phyloP scores from a whole-genome alignment of 2,113 vertebrate genomes.

The Hydrochoerus hydrochaeris region DNA sequence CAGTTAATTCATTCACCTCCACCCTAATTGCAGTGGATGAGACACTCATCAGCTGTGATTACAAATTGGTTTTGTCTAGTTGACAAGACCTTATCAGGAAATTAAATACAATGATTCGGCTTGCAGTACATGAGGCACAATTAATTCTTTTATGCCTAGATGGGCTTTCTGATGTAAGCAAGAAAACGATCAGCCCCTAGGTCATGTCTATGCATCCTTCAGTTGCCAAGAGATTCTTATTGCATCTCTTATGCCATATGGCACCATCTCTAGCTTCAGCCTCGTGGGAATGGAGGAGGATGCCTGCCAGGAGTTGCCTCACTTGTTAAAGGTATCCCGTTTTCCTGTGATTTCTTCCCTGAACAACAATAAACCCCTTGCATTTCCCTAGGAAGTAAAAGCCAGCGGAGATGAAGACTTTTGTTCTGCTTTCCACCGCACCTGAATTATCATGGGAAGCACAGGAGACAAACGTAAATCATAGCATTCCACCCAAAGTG shows the following conservation, averaged over 20 bases:
- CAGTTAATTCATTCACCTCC: slow-evolving; percentile 56
- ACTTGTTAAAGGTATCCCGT: slow-evolving; percentile 30
- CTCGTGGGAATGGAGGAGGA: slow-evolving; percentile 65
- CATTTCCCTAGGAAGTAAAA: slow-evolving; percentile 43
- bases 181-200: slow-evolving; percentile 53
- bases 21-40: slow-evolving; percentile 34
- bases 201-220: slow-evolving; percentile 77
- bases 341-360: slow-evolving; percentile 76
- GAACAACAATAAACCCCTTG: neutral
- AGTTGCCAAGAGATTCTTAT: slow-evolving; percentile 86
- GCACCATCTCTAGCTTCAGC: slow-evolving; percentile 77
- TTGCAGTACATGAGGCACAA: slow-evolving; percentile 72
- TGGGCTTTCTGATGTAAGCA: slow-evolving; percentile 79
- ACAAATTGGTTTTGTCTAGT: slow-evolving; percentile 65
- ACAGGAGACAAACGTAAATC: slow-evolving; percentile 50
- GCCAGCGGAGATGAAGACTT: neutral
- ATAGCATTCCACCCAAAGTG: slow-evolving; percentile 56
- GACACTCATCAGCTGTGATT: slow-evolving; percentile 56
- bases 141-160: slow-evolving; percentile 74
- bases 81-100: slow-evolving; percentile 74
- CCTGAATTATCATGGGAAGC: neutral
- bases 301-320: slow-evolving; percentile 78
- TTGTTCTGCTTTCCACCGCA: neutral
- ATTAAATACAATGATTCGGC: slow-evolving; percentile 78
- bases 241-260: slow-evolving; percentile 84